A percentile compares a stretch with the other conserved stretches of the same genome.
These are phyloP conservation scores for Dromius quadrimaculatus DNA, from an alignment of 2,888 invertebrate species.

Conservation along the genomic window DNA sequence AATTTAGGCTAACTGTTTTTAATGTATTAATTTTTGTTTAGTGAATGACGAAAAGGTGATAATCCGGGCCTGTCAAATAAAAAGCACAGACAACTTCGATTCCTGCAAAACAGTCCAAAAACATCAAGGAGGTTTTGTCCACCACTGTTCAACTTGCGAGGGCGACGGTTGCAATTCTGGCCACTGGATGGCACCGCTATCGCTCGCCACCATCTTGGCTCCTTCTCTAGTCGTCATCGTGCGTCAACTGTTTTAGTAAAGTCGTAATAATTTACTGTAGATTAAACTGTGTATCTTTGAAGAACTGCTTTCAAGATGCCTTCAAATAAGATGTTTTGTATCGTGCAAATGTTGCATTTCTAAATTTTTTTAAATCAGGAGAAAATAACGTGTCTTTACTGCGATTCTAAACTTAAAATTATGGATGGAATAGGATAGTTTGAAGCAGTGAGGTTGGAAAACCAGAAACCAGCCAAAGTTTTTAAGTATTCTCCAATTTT, in stretches of 20 bases:
- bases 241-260: constrained; percentile 27
- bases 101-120: constrained; percentile 62
- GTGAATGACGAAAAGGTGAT: constrained; percentile 61
- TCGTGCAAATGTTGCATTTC: constrained; percentile 7
- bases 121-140: constrained; percentile 56
- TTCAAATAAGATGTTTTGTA: constrained; percentile 6
- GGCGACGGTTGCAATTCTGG: constrained; percentile 69
- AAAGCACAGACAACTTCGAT: constrained; percentile 60
- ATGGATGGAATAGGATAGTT: too few species aligned
- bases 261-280: neutral
- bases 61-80: constrained; percentile 63
- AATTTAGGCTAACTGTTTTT: neutral
- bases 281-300: constrained; percentile 23
- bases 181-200: constrained; percentile 64
- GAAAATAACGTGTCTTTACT: constrained; percentile 28
- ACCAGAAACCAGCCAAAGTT: too few species aligned
- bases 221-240: constrained; percentile 54
- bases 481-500: too few species aligned
- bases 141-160: constrained; percentile 66
- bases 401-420: too few species aligned
- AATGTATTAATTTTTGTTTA: constrained; percentile 57
- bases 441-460: too few species aligned
- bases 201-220: constrained; percentile 65
- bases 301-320: constrained; percentile 37
- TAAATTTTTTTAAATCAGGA: constrained; percentile 3